These are phyloP conservation scores for Melozone crissalis DNA, from an alignment of 2,113 vertebrate species.

Conservation along the genomic window DNA sequence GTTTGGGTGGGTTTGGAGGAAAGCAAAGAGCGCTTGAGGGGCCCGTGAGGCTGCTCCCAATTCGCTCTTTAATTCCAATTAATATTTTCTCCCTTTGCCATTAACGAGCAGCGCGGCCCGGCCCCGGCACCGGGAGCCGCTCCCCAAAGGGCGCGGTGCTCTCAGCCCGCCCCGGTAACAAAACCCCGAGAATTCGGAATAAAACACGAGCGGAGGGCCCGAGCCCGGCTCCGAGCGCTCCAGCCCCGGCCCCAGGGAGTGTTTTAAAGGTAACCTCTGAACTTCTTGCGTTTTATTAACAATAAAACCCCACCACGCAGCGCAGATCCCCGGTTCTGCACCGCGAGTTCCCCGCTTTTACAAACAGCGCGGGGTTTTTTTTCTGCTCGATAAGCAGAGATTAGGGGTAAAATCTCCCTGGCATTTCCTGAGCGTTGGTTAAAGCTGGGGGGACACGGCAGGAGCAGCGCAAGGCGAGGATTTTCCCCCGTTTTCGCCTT, in stretches of 20 bases:
- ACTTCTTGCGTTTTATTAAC: background rate
- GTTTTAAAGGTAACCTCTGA: background rate
- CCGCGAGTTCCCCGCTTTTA: background rate
- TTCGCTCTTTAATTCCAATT: background rate
- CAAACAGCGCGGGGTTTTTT: background rate
- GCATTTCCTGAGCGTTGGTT: background rate
- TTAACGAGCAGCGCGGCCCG: background rate
- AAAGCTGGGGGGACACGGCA: background rate
- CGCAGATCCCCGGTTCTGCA: background rate
- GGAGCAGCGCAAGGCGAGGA: background rate
- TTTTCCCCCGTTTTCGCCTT: background rate
- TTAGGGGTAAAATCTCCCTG: background rate
- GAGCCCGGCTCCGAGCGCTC: background rate
- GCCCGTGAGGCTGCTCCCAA: background rate
- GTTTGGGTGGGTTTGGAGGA: background rate
- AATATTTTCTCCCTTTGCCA: background rate
- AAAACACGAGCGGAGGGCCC: background rate
- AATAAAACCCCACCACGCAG: accelerated
- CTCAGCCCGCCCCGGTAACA: background rate
- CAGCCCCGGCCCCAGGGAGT: background rate
- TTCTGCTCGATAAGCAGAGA: background rate
- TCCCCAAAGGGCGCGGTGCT: background rate
- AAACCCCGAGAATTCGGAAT: background rate
- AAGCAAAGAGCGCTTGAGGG: no score
- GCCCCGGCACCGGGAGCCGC: background rate